Base-by-base conservation (phyloP, 1,140 invertebrate species). In the Drosophila eugracilis region DNA sequence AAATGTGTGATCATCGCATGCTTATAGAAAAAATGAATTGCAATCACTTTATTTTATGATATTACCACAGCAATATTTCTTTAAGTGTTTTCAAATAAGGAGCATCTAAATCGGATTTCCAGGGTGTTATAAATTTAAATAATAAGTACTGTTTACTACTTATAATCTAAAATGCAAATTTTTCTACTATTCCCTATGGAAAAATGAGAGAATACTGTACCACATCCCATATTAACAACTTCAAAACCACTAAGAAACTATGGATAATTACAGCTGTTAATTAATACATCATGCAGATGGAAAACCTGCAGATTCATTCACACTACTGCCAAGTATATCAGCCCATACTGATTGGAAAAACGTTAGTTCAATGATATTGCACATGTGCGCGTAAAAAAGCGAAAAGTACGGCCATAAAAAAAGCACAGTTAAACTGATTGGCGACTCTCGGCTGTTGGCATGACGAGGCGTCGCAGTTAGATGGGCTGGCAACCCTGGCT, bases 401-500 rank as follows among this genome's bases (percentile, higher is more conserved):
- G 41, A 41, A 52, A 34, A 67, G 62, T 42, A 42, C 45, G 63
- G 42, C 36, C 58, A 65, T 67, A 67, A 67, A 67, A 67, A 67
- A 67, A 67, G 22, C 63, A 66, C 63, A 66, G 63, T 67, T 67
- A 67, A 67, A 32, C 65, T 70, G 63, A 70, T 70, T 70, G 65
- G 39, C 63, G 15, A 42, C 62, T 30, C 52, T 17, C 50, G 59
- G 26, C 32, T 30, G 59, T 17, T 65, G 59, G 26, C 32, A 15
- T 41, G 59, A 21, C 42, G 52, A 12, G 10, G 30, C 30, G 21
- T 6, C 32, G 17, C 34, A 14, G 50, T 26, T 54, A 60, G 39
- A 60, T 36, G 41, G 30, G 41, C 24, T 66, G 60, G 62, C 59
- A 67, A 52, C 63, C 44, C 63, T 66, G 15, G 32, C 9, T 15